Percentiles rank a stretch among this genome's conserved stretches.
These are phyloP conservation scores for Delia radicum DNA, from an alignment of 1,140 invertebrate genomes.

Conservation along the genomic window DNA sequence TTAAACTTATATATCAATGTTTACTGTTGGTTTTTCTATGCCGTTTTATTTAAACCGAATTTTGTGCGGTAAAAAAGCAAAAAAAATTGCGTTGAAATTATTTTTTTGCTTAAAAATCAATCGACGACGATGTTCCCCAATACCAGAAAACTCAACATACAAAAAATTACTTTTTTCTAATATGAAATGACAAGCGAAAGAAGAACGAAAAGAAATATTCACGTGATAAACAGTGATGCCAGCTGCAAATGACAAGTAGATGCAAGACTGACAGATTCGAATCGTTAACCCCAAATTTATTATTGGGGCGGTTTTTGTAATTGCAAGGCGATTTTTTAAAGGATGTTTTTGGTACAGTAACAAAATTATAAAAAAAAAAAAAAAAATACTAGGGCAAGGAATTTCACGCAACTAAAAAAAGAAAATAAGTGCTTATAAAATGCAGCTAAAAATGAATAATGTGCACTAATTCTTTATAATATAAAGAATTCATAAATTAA, in stretches of 20 bases:
- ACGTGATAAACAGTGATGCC: slow-evolving; percentile 27
- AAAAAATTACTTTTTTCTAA: slow-evolving; percentile 24
- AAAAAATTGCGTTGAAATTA: slow-evolving; percentile 28
- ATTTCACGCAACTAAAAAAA: too few species aligned
- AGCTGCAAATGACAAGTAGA: neutral
- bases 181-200: slow-evolving; percentile 26
- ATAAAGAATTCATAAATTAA: too few species aligned
- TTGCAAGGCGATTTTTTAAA: too few species aligned
- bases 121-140: slow-evolving; percentile 27
- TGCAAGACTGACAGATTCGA: too few species aligned
- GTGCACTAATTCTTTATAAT: too few species aligned
- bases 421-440: too few species aligned
- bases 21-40: neutral
- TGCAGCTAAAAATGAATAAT: too few species aligned
- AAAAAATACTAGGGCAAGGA: too few species aligned
- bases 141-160: slow-evolving; percentile 29
- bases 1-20: slow-evolving; percentile 7
- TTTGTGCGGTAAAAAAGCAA: slow-evolving; percentile 26
- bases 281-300: too few species aligned
- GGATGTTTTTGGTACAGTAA: too few species aligned
- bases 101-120: slow-evolving; percentile 32
- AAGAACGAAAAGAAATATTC: slow-evolving; percentile 21
- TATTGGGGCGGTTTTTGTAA: too few species aligned
- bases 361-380: too few species aligned
- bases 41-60: slow-evolving; percentile 1